These are phyloP conservation scores for Leptopterna dolabrata DNA, from an alignment of 2,888 invertebrate species.

Conservation along the genomic window DNA sequence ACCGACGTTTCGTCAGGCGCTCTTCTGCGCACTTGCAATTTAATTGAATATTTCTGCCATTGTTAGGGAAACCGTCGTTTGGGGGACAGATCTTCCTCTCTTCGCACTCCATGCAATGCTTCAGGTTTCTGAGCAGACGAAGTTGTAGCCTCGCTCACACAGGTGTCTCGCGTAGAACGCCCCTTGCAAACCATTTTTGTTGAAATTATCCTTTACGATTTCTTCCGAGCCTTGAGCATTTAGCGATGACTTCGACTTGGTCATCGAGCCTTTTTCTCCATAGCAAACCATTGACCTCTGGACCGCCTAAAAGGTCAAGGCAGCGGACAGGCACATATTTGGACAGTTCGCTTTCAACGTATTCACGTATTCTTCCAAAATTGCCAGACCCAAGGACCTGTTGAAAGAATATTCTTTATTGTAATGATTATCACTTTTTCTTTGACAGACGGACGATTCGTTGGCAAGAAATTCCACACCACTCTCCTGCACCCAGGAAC, in stretches of 20 bases:
- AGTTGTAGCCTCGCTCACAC: slow-evolving; percentile 63
- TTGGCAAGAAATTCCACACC: slow-evolving; percentile 35
- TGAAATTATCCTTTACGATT: slow-evolving; percentile 58
- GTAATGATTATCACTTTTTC: slow-evolving; percentile 54
- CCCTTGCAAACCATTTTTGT: slow-evolving; percentile 59
- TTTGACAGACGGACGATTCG: slow-evolving; percentile 24
- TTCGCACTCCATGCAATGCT: slow-evolving; percentile 65
- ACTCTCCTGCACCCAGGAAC: slow-evolving; percentile 19
- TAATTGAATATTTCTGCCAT: slow-evolving; percentile 47
- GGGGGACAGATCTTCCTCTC: slow-evolving; percentile 64
- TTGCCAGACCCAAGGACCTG: slow-evolving; percentile 58
- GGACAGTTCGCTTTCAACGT: slow-evolving; percentile 59
- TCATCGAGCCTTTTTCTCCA: slow-evolving; percentile 60
- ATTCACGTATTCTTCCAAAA: slow-evolving; percentile 60
- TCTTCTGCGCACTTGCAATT: slow-evolving; percentile 47
- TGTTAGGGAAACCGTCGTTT: slow-evolving; percentile 61
- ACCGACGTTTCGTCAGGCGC: slow-evolving; percentile 61
- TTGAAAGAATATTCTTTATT: slow-evolving; percentile 51
- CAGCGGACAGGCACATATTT: slow-evolving; percentile 61
- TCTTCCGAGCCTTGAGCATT: slow-evolving; percentile 41
- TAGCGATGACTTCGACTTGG: slow-evolving; percentile 61
- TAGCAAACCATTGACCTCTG: slow-evolving; percentile 61
- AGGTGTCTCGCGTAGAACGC: slow-evolving; percentile 61
- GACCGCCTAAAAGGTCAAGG: slow-evolving; percentile 61
- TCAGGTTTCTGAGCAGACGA: slow-evolving; percentile 62